phyloP scores from a whole-genome alignment of 37 sponge, comb jelly and placozoan genomes.

The Trichoplax adhaerens region DNA sequence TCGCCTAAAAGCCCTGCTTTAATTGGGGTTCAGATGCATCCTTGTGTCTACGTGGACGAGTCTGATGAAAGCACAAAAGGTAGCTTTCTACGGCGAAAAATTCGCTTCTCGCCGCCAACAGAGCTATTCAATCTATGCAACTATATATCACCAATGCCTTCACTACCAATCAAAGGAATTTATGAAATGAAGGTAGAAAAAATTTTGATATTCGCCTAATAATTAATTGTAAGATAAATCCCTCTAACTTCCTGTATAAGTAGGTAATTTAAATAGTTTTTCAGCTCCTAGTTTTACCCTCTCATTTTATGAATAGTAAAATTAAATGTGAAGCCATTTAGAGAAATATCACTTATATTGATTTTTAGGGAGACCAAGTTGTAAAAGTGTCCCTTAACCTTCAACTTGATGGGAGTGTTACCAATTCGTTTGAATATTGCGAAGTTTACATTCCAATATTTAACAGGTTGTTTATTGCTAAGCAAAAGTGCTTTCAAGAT shows the following conservation, averaged over 20 bases:
- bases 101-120: constrained; percentile 55
- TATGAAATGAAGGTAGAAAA: constrained; percentile 79
- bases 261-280: too few relatives aligned
- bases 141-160: constrained; percentile 23
- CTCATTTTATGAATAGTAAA: too few relatives aligned
- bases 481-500: too few relatives aligned
- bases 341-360: constrained; percentile 14
- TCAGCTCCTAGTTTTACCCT: too few relatives aligned
- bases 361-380: constrained; percentile 10
- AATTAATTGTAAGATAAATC: too few relatives aligned
- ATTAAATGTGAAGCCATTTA: too few relatives aligned
- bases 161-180: constrained; percentile 57
- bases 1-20: constrained; percentile 37
- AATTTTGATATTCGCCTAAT: constrained; percentile 1
- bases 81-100: constrained; percentile 17
- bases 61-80: neutral
- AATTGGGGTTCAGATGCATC: constrained; percentile 47
- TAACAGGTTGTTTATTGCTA: constrained; percentile 28
- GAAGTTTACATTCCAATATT: constrained; percentile 72
- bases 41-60: constrained; percentile 48
- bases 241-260: too few relatives aligned
- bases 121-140: constrained; percentile 52
- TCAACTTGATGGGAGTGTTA: constrained; percentile 44
- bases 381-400: constrained; percentile 60
- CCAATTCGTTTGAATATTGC: constrained; percentile 71